Evolutionary conservation across 1,140 invertebrate genomes (phyloP), one percentile per base, ranked within the genome.

Genomic region (Meloidogyne floridensis): DNA sequence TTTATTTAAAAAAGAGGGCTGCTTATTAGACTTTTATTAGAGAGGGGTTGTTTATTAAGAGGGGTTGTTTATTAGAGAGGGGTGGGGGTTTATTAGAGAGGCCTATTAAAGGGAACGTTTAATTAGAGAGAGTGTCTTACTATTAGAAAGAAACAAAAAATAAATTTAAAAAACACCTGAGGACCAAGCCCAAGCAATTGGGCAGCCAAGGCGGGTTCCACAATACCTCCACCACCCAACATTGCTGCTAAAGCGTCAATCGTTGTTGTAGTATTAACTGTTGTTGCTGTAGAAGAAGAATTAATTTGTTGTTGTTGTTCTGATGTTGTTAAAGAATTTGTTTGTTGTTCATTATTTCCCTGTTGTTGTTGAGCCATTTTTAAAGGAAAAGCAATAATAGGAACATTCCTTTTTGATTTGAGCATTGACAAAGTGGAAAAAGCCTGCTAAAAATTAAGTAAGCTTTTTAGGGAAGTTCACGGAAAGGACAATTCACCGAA

Each of bases 121-220:
- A 47, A 47, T 47, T 47, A 47, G 47, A 47, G 47, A 47, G 47
- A 8, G 32, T 32, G 32, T 47, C 47, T 8, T 47, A 47, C 47
- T 47, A 47, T 47, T 13, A 10, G 10, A 56, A 9, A 56, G 13
- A 10, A 56, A 56, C 10, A 11, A 5, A n/a, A 65, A n/a, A n/a
- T 32, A n/a, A 65, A 65, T n/a, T 15, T 5, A 59, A 15, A 59
- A 15, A 59, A 15, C 42, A 75, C 74, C 74, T 75, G 74, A 32
- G 74, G 74, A 65, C 32, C 32, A 13, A 75, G 10, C 10, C 10
- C 74, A 42, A 75, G 47, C 43, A 75, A 65, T 75, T 75, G 74
- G 3, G 59, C 32, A 32, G 15, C 47, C 13, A 75, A 13, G 7
- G 74, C 42, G 11, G 74, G 74, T 54, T 75, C 74, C 15, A 75